Evolutionary conservation across 2,797 vertebrate species (phyloP).

Genomic region (Chloroceryle inda): DNA sequence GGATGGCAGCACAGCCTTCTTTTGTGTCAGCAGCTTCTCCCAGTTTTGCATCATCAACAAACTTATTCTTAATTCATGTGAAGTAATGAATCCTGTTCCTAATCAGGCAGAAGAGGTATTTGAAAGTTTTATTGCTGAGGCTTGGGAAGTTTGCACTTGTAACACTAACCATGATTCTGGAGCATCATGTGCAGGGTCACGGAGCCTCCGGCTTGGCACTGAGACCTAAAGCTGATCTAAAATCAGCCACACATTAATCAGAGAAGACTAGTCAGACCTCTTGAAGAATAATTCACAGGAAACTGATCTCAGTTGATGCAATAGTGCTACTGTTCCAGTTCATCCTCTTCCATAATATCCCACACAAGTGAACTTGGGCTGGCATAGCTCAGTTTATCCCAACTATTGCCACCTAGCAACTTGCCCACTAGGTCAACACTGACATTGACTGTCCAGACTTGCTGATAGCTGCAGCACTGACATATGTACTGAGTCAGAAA

Average conservation of each 20-base stretch:
- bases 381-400: neutral
- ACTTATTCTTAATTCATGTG: neutral
- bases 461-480: neutral
- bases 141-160: neutral
- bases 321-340: neutral
- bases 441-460: neutral
- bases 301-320: neutral
- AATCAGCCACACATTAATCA: neutral
- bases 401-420: neutral
- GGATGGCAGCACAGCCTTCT: too few species aligned
- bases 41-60: neutral
- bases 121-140: neutral
- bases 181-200: neutral
- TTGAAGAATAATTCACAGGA: neutral
- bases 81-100: neutral
- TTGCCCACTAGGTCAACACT: neutral
- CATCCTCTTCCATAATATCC: neutral
- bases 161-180: neutral
- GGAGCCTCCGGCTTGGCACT: neutral
- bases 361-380: neutral
- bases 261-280: neutral
- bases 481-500: fast-evolving
- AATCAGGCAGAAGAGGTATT: neutral
- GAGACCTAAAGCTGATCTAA: neutral
- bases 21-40: neutral